phyloP scores from a whole-genome alignment of 2,888 invertebrate genomes.

The Ophion ventricosus region DNA sequence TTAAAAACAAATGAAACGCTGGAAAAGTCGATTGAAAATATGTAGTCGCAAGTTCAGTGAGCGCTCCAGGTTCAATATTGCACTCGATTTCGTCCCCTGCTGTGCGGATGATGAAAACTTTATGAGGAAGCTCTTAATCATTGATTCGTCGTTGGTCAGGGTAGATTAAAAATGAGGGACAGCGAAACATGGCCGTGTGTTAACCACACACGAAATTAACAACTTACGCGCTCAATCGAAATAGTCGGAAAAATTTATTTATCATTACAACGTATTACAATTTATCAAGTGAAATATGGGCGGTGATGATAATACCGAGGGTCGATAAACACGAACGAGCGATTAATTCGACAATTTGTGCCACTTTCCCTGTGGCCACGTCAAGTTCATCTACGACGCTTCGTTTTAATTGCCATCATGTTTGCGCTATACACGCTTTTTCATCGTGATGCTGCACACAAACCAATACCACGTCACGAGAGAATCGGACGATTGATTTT shows the following conservation, averaged over 20 bases:
- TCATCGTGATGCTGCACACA: constrained; percentile 41
- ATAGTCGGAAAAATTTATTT: not conserved
- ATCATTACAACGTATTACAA: not conserved
- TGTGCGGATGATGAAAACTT: not conserved
- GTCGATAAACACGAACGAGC: not conserved
- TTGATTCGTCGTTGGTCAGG: not conserved
- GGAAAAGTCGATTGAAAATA: not conserved
- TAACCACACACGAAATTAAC: not conserved
- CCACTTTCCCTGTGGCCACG: not conserved
- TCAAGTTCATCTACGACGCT: constrained; percentile 27
- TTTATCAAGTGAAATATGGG: not conserved
- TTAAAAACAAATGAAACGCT: no score
- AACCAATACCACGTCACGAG: not conserved
- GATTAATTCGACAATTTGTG: constrained; percentile 1
- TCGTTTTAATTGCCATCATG: constrained; percentile 52
- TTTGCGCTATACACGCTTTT: constrained; percentile 48
- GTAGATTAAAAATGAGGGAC: not conserved
- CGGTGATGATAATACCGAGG: not conserved
- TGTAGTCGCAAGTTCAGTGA: not conserved
- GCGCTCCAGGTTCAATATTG: not conserved
- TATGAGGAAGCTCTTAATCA: not conserved
- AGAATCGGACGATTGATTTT: constrained; percentile 53
- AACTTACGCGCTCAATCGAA: not conserved
- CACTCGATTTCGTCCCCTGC: not conserved
- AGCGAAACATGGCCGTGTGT: not conserved